Conservation (phyloP, 2,888 invertebrate species). For the Aphodius sticticus region DNA sequence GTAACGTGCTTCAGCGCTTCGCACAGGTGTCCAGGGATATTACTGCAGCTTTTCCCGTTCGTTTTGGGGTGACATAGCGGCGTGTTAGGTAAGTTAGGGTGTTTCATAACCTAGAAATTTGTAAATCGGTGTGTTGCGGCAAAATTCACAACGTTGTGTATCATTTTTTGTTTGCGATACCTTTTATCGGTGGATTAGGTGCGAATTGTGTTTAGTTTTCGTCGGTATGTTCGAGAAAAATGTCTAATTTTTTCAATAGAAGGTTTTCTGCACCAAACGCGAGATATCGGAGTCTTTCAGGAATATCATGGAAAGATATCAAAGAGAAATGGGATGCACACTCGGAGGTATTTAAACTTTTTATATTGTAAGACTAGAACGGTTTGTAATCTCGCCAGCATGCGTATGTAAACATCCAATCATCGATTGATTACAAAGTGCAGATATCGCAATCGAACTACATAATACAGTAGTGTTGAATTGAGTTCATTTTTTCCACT, state of each 20-base stretch:
- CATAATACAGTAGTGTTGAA: not conserved
- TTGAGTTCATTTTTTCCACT: not conserved
- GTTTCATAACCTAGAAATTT: constrained; percentile 15
- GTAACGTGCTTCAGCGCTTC: too few species aligned
- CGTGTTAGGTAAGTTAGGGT: constrained; percentile 15
- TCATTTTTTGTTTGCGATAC: not conserved
- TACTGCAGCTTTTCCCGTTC: too few species aligned
- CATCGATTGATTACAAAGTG: not conserved
- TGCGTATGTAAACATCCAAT: not conserved
- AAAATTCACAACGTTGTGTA: not conserved
- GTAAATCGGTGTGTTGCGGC: not conserved
- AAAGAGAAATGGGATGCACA: constrained; percentile 45
- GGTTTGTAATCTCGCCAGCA: not conserved
- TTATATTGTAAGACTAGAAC: not conserved
- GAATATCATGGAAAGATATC: constrained; percentile 49
- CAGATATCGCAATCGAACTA: not conserved
- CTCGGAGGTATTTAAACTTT: constrained; percentile 37
- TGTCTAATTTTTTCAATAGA: constrained; percentile 27
- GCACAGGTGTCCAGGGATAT: too few species aligned
- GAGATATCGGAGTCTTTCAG: constrained; percentile 48
- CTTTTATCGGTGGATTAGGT: not conserved
- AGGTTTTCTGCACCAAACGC: constrained; percentile 36
- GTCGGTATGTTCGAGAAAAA: not conserved
- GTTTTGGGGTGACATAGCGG: not conserved
- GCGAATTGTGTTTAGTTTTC: not conserved